Evolutionary conservation across 2,113 vertebrate species (phyloP).

Genomic region (Delphinus delphis): DNA sequence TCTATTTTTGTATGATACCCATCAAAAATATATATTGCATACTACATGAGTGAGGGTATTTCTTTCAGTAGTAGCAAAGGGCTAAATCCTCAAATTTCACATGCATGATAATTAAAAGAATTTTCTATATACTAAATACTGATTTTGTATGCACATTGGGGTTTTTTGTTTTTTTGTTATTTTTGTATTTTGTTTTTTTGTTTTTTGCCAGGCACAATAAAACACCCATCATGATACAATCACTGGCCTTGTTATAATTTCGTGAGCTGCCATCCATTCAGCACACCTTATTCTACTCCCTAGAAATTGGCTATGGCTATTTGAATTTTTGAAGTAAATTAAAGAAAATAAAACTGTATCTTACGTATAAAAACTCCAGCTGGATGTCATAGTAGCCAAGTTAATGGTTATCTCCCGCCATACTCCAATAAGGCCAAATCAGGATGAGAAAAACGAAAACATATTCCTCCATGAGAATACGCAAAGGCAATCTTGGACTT

Average conservation of each 20-base stretch:
- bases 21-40: neutral
- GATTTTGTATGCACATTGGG: neutral
- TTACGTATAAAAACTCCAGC: neutral
- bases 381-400: neutral
- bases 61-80: neutral
- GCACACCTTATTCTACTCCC: neutral
- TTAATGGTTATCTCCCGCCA: neutral
- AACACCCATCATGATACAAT: neutral
- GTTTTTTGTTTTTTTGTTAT: neutral
- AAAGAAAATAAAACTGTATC: neutral
- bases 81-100: neutral
- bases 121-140: neutral
- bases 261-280: neutral
- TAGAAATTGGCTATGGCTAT: neutral
- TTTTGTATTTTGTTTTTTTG: no score
- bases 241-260: neutral
- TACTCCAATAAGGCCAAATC: neutral
- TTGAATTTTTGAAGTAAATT: neutral
- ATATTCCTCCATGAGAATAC: neutral
- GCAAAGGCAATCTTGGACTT: neutral
- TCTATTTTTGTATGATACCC: neutral
- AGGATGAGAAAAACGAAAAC: neutral
- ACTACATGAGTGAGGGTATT: neutral
- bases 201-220: no score
- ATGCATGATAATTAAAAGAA: neutral